Base-by-base conservation (phyloP, 2,888 invertebrate genomes). In the Poecilobothrus nobilitatus region DNA sequence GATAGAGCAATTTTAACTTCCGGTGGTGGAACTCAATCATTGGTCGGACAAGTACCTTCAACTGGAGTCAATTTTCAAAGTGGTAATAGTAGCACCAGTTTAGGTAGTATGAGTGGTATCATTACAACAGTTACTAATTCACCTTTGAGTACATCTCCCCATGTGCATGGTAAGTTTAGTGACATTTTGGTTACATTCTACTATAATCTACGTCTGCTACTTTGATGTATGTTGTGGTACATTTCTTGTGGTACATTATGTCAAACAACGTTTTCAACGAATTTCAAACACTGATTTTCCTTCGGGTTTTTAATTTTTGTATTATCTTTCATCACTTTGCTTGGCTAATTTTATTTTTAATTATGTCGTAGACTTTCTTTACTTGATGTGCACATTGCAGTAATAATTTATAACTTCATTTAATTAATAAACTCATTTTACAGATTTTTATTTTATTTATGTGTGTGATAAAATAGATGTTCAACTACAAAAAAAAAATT, bases 41-140 rank as follows among this genome's bases (percentile, higher is more conserved):
- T 37, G 12, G 37, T 34, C 18, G 66, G 37, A 22, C 67, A 53
- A 63, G 61, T 8, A 10, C 9, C 8, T 37, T 5, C 37, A 37
- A 12, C 53, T 18, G n/a, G 53, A 18, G 18, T 6, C 15, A 53
- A 53, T 27, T 6, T 33, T 27, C 18, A 22, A 22, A 71, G 69
- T 63, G 68, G 66, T 69, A 63, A 44, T 44, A 62, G 63, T 34
- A 70, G 67, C n/a, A 33, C 61, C 10, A 67, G 67, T 63, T 67
- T 66, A n/a, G 65, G 68, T 68, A 72, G 68, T 69, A 72, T 72
- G n/a, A 68, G 71, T 69, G 69, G 41, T 64, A 70, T 67, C 70
- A 34, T 70, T 12, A 68, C 70, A 9, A 73, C 72, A 64, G 66
- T 72, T 61, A 22, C 67, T 34, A 66, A 63, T 66, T 68, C 73